Evolutionary conservation across 2,888 invertebrate species (phyloP).

Genomic region (Protodeltote pygarga): DNA sequence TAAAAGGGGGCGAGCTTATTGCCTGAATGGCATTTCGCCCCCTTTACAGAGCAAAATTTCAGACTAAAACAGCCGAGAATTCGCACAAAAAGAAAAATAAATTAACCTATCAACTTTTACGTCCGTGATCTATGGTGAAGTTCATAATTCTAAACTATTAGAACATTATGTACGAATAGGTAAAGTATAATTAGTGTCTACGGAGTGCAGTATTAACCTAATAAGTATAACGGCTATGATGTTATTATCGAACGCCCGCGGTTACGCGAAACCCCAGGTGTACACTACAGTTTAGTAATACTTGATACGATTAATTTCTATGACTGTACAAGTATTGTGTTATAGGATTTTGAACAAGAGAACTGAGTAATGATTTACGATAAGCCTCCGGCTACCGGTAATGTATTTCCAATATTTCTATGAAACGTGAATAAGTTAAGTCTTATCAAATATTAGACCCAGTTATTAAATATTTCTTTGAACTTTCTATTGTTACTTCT

Average conservation of each 20-base stretch:
- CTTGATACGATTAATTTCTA: conserved; percentile 34
- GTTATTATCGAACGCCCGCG: conserved; percentile 6
- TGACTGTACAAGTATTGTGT: conserved; percentile 29
- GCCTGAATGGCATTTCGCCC: too few relatives aligned
- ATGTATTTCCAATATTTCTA: conserved; percentile 5
- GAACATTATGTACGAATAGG: conserved; percentile 44
- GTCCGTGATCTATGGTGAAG: background rate
- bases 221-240: conserved; percentile 33
- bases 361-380: conserved; percentile 17
- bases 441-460: background rate
- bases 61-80: too few relatives aligned
- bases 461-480: conserved; percentile 18
- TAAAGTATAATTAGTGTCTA: conserved; percentile 57
- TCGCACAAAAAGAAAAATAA: background rate
- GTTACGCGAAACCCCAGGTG: conserved; percentile 48
- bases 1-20: too few relatives aligned
- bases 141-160: conserved; percentile 24
- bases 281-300: conserved; percentile 32
- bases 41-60: too few relatives aligned
- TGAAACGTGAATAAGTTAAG: conserved; percentile 1
- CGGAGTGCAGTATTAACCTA: conserved; percentile 39
- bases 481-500: conserved; percentile 1
- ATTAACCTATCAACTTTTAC: background rate
- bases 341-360: conserved; percentile 32
- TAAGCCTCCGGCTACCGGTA: conserved; percentile 2